These are phyloP conservation scores for Zygogramma bicolorata DNA, from an alignment of 2,888 invertebrate genomes.

Conservation along the genomic window DNA sequence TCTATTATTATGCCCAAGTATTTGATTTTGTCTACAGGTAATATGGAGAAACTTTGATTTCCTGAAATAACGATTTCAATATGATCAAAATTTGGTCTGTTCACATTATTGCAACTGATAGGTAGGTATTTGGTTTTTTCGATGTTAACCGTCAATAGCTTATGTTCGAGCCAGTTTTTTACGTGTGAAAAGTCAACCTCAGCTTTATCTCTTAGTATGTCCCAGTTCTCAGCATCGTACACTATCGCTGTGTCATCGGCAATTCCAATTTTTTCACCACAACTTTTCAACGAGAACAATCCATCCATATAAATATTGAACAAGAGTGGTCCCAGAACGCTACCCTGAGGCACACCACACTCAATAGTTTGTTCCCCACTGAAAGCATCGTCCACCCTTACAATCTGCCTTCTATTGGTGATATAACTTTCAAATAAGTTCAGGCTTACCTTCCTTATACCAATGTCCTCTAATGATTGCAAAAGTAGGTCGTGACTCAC, in stretches of 20 bases:
- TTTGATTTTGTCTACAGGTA: neutral
- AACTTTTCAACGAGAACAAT: neutral
- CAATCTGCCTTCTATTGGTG: neutral
- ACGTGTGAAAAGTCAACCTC: conserved; percentile 3
- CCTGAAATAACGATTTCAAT: neutral
- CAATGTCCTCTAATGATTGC: neutral
- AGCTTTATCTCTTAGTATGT: conserved; percentile 1
- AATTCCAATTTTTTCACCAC: conserved; percentile 3
- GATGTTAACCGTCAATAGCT: neutral
- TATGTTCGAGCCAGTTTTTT: neutral
- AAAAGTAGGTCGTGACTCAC: neutral
- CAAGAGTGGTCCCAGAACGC: no score
- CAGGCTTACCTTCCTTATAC: neutral
- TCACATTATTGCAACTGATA: conserved; percentile 9
- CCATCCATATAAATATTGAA: conserved; percentile 1
- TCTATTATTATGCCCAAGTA: neutral
- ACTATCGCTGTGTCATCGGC: conserved; percentile 14
- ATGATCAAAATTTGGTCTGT: neutral
- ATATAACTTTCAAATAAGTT: neutral
- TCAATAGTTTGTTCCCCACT: neutral
- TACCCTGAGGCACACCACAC: neutral
- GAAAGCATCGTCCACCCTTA: neutral
- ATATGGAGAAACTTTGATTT: conserved; percentile 6
- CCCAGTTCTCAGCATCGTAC: conserved; percentile 9
- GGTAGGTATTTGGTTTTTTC: conserved; percentile 7